Conservation (phyloP, 2,113 vertebrate genomes). For the Ahaetulla prasina region DNA sequence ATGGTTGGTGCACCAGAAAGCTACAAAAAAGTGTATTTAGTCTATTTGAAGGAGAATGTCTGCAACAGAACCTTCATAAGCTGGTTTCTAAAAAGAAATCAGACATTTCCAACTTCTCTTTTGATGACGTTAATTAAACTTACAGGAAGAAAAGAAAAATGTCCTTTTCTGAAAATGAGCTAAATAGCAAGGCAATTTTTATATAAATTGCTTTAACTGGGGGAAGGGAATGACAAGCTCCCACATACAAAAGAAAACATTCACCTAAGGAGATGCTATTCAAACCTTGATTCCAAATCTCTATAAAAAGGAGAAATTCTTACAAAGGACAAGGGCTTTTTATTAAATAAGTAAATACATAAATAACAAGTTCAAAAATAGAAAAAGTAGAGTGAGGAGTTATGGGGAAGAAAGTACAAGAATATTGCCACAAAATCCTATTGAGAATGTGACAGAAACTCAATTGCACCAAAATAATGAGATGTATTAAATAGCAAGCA, state of each 20-base stretch:
- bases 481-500: constrained; percentile 12
- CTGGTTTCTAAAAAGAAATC: constrained; percentile 48
- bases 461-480: constrained; percentile 29
- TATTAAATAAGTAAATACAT: constrained; percentile 10
- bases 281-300: constrained; percentile 8
- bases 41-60: constrained; percentile 29
- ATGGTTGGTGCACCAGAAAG: constrained; percentile 44
- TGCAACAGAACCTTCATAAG: constrained; percentile 35
- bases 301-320: constrained; percentile 8
- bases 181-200: constrained; percentile 50
- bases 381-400: not conserved
- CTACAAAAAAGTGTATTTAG: constrained; percentile 37
- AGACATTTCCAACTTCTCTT: constrained; percentile 42
- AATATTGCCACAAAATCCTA: constrained; percentile 16
- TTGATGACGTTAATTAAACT: constrained; percentile 60
- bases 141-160: constrained; percentile 38
- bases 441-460: constrained; percentile 19
- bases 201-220: constrained; percentile 40
- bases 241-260: constrained; percentile 29
- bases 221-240: constrained; percentile 42
- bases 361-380: constrained; percentile 11
- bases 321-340: not conserved
- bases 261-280: constrained; percentile 35
- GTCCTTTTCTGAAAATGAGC: constrained; percentile 52
- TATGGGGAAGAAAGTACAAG: constrained; percentile 1